Evolutionary conservation across 2,888 invertebrate genomes (phyloP), one percentile per base, ranked within the genome.

Genomic region (Xestia rhomboidea): DNA sequence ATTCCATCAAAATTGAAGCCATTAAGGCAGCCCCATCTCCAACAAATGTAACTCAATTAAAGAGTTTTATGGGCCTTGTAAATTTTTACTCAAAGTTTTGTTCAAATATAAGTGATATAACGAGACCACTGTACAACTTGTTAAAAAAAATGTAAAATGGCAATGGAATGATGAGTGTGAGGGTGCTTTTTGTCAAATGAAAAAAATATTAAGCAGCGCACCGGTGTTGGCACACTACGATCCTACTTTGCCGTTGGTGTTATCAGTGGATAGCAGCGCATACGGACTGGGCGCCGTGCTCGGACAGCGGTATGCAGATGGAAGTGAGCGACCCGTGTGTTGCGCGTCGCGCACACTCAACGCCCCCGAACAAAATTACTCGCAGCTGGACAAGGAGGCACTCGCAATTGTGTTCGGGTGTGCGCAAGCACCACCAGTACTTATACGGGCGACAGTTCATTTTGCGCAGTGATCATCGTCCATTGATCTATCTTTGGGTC

Each of bases 221-320:
- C 54, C 54, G 11, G 54, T 54, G 11, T n/a, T 54, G n/a, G 54
- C 54, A 54, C 54, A 54, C n/a, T 54, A 54, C 54, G 54, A 54
- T 54, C 54, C 54, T n/a, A 54, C 10, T n/a, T n/a, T n/a, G 54
- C n/a, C 24, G 11, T n/a, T 54, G 1, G n/a, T 54, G 10, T n/a
- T 54, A 18, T n/a, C 54, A 54, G 54, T 54, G n/a, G 54, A 54
- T 6, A 54, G 54, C 54, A 54, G 85, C 41, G 70, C 85, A 24
- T 83, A 83, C 57, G 86, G 88, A 8, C 44, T 87, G 21, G 87
- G 88, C 18, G 80, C 83, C 15, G 82, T 86, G 68, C 77, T 89
- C 38, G 67, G 86, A 46, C 89, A 88, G 62, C 63, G 76, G 0
- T 76, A 82, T 73, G 68, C 74, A 0, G 85, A 85, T 74, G 87